Evolutionary conservation across 1,140 invertebrate species (phyloP), one percentile per base, ranked within the genome.

Genomic region (Mactra quadrangularis): DNA sequence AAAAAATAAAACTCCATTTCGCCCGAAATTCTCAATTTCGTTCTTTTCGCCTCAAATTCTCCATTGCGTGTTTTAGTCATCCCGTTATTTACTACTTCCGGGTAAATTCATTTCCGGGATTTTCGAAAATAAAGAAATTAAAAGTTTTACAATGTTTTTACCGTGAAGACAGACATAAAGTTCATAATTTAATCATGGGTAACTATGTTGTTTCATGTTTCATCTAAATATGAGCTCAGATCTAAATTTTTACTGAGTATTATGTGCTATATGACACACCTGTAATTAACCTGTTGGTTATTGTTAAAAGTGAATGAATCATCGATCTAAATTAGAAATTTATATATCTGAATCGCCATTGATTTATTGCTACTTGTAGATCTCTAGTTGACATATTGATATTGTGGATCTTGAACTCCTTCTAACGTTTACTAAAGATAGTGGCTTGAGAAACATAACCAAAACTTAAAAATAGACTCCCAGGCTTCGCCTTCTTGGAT

Each of bases 81-180:
- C n/a, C 38, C 38, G 38, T 6, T 41, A 41, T 41, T 7, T 41
- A 41, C 15, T 6, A 7, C 38, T 35, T 66, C 45, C 62, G 33
- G 62, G 62, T 35, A 41, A 38, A 45, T 22, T 66, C 62, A 66
- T 29, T 66, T 66, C 62, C 62, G 62, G 62, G 62, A 66, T n/a
- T 66, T 66, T 66, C 62, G 62, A 66, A 66, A 66, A 66, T 25
- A 22, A 66, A 66, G 38, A 41, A n/a, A n/a, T 41, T 22, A 2
- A 6, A 29, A 41, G 38, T 33, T 66, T 45, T 66, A 66, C 33
- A 66, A 66, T 66, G 38, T 7, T 11, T 45, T 45, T 25, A 45
- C 1, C 11, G 7, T 66, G 1, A 27, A 38, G 27, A 13, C 45
- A 3, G 33, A 3, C 22, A 41, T 19, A 66, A 13, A 25, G 6